Conservation (phyloP, 2,113 vertebrate genomes). For the Polyodon spathula region DNA sequence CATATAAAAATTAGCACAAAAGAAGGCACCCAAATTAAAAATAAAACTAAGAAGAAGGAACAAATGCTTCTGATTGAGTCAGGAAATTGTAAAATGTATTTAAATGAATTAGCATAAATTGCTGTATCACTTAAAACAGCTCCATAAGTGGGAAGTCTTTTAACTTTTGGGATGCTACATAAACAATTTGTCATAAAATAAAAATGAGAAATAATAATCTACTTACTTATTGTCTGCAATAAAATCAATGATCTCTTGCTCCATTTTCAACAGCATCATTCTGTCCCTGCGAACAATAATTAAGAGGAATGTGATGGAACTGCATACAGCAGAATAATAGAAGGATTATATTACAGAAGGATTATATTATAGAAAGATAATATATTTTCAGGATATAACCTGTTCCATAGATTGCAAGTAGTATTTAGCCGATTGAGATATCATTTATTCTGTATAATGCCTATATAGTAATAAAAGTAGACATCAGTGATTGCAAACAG, state of each 20-base stretch:
- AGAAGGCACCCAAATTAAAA: too few species aligned
- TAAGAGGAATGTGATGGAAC: neutral
- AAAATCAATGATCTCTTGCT: conserved; percentile 91
- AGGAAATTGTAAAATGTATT: neutral
- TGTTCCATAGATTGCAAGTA: too few species aligned
- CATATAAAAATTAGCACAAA: too few species aligned
- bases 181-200: neutral
- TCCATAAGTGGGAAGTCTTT: neutral
- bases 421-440: too few species aligned
- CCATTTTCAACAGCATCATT: conserved; percentile 90
- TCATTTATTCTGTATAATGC: too few species aligned
- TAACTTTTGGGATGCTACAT: neutral
- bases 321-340: too few species aligned
- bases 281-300: conserved; percentile 69
- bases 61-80: neutral
- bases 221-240: conserved; percentile 84
- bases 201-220: neutral
- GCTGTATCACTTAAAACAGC: neutral
- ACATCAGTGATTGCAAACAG: too few species aligned
- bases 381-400: too few species aligned
- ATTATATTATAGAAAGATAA: too few species aligned
- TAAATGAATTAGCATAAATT: neutral
- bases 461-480: too few species aligned
- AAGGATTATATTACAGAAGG: too few species aligned
- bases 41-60: neutral